Base-by-base conservation (phyloP, 2,888 invertebrate species). In the Lepeophtheirus nordmannii region DNA sequence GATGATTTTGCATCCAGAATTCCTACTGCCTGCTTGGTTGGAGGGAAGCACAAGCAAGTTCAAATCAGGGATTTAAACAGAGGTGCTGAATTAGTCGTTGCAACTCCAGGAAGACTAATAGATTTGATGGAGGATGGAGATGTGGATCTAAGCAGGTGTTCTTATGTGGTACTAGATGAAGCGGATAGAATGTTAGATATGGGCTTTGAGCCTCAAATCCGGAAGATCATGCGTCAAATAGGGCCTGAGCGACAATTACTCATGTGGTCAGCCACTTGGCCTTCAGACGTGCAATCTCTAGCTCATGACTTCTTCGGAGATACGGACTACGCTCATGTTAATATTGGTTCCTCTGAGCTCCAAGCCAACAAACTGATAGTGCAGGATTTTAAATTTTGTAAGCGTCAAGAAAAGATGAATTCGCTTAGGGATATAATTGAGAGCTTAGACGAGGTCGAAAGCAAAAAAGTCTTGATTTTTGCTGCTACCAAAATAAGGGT, bases 191-290 rank as follows among this genome's bases (percentile, higher is more conserved):
- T 63, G 63, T 38, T 63, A n/a, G 63, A 63, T 30, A 63, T 63
- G 63, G 63, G 63, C 8, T 63, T 63, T 53, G 63, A 63, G 56
- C 63, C 63, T 22, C 63, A 63, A 53, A 53, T 63, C 8, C 63
- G 63, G 12, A 20, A 53, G 23, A 63, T 63, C 56, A 20, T 63
- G 14, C 37, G 53, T 12, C 20, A 56, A 46, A 37, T 56, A 12
- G 23, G 17, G 7, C 30, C 63, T 1, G 56, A 56, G 5, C 14
- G 56, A 22, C 63, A 63, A 30, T 30, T 63, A 37, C 53, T 53
- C 10, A 63, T 63, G 63, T 63, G 63, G 63, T 63, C 63, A 1
- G 63, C 63, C 46, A 63, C 63, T 22, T 63, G 63, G 63, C 63
- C 63, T 23, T 17, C 41, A n/a, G 63, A 56, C 1, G 63, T 63